Percentiles rank a stretch among this genome's conserved stretches.
These are phyloP conservation scores for Mylabris phalerata DNA, from an alignment of 1,140 invertebrate species.

Conservation along the genomic window DNA sequence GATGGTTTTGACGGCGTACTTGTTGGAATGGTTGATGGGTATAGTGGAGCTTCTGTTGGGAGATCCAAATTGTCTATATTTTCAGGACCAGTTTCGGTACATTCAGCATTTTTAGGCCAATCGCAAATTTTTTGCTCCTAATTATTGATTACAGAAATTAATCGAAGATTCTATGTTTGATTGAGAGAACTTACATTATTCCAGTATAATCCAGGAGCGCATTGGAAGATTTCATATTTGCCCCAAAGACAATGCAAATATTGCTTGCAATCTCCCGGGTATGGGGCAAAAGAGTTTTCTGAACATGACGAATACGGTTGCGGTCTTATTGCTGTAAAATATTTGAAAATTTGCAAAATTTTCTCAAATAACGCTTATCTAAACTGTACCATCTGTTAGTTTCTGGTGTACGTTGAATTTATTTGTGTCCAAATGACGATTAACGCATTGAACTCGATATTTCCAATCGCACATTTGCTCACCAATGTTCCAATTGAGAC, in stretches of 20 bases:
- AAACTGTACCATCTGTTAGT: not conserved
- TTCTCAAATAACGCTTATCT: not conserved
- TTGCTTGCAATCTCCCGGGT: constrained; percentile 62
- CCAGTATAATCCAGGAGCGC: constrained; percentile 71
- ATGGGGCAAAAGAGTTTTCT: constrained; percentile 45
- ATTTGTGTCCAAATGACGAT: constrained; percentile 24
- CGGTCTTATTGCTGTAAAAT: constrained; percentile 26
- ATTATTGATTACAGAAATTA: not conserved
- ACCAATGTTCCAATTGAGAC: constrained; percentile 59
- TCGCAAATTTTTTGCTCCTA: constrained; percentile 60
- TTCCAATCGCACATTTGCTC: constrained; percentile 64
- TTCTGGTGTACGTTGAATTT: constrained; percentile 1
- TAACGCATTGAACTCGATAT: constrained; percentile 43
- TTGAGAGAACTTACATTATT: constrained; percentile 51
- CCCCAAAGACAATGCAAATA: constrained; percentile 76
- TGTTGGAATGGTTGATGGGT: constrained; percentile 10
- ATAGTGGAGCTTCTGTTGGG: not conserved
- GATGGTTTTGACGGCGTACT: constrained; percentile 1
- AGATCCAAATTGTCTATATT: constrained; percentile 27
- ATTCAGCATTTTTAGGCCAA: constrained; percentile 68
- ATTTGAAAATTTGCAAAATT: not conserved
- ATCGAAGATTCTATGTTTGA: not conserved
- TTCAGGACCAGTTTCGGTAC: constrained; percentile 39
- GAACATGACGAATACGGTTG: constrained; percentile 50
- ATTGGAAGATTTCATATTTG: constrained; percentile 61